These are phyloP conservation scores for Monodelphis domestica DNA, from an alignment of 2,797 vertebrate species.

Conservation along the genomic window DNA sequence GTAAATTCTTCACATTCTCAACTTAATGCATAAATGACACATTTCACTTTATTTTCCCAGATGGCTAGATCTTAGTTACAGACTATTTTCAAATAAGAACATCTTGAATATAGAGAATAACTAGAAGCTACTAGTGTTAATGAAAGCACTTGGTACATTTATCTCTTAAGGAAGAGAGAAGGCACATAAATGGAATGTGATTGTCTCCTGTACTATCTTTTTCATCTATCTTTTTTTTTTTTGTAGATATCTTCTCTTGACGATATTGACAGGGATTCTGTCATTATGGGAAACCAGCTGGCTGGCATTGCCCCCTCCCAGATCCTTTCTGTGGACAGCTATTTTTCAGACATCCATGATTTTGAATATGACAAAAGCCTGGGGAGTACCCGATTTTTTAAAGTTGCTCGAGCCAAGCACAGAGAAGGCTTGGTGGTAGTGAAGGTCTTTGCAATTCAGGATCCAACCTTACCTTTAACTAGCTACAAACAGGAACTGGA, in stretches of 20 bases:
- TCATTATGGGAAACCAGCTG: conserved; percentile 95
- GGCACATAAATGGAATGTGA: background rate
- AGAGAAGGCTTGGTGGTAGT: conserved; percentile 96
- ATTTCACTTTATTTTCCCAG: background rate
- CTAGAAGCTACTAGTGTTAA: background rate
- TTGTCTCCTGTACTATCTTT: background rate
- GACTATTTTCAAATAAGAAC: conserved; percentile 18
- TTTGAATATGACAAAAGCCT: conserved; percentile 97
- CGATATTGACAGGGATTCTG: conserved; percentile 10
- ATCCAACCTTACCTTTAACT: conserved; percentile 94
- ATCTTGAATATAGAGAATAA: conserved; percentile 3
- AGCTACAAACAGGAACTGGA: conserved; percentile 98
- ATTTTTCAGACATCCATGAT: conserved; percentile 98
- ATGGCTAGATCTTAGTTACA: conserved; percentile 3
- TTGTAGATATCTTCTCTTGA: conserved; percentile 45
- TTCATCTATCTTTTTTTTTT: background rate
- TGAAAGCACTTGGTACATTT: background rate
- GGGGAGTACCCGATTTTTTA: conserved; percentile 98
- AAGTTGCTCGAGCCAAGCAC: conserved; percentile 96
- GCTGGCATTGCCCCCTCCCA: conserved; percentile 98
- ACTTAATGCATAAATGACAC: conserved; percentile 6
- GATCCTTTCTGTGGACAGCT: conserved; percentile 98
- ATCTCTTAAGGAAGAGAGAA: background rate
- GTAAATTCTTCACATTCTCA: background rate
- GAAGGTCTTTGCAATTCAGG: conserved; percentile 98